Percentiles rank a stretch among this genome's conserved stretches.
Conservation (phyloP, 1,140 invertebrate genomes). For the Musca domestica region DNA sequence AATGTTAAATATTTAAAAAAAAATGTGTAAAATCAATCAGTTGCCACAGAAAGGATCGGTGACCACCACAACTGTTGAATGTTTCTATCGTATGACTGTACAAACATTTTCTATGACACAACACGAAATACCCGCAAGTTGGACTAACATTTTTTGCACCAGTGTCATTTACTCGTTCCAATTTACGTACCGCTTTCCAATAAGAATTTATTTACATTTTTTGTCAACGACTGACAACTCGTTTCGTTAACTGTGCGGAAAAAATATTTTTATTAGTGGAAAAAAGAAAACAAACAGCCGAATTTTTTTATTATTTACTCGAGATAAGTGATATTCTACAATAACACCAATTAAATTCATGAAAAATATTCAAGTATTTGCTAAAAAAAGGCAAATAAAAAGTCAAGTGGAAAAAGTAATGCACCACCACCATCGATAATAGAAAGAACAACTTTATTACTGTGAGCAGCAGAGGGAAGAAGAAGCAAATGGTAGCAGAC, state of each 20-base stretch:
- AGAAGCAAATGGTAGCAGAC: too few relatives aligned
- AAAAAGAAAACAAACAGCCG: constrained; percentile 6
- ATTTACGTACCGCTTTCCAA: constrained; percentile 20
- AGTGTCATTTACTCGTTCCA: constrained; percentile 13
- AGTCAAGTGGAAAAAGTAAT: not conserved
- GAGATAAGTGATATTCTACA: not conserved
- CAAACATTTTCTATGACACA: not conserved
- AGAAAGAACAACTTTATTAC: too few relatives aligned
- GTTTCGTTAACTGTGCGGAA: constrained; percentile 14
- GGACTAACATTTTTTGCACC: constrained; percentile 1
- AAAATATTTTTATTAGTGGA: constrained; percentile 5
- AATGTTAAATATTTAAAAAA: too few relatives aligned
- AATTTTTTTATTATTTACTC: too few relatives aligned
- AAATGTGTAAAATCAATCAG: too few relatives aligned
- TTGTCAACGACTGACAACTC: constrained; percentile 8
- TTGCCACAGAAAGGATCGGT: too few relatives aligned
- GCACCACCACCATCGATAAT: too few relatives aligned
- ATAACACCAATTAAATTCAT: constrained; percentile 7
- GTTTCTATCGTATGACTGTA: too few relatives aligned
- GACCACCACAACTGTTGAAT: too few relatives aligned
- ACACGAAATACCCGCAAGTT: not conserved
- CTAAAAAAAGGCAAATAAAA: not conserved
- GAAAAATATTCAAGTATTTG: not conserved
- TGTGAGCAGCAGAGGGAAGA: too few relatives aligned
- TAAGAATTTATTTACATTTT: constrained; percentile 22